These are phyloP conservation scores for Liasis olivaceus DNA, from an alignment of 2,797 vertebrate species.

Conservation along the genomic window DNA sequence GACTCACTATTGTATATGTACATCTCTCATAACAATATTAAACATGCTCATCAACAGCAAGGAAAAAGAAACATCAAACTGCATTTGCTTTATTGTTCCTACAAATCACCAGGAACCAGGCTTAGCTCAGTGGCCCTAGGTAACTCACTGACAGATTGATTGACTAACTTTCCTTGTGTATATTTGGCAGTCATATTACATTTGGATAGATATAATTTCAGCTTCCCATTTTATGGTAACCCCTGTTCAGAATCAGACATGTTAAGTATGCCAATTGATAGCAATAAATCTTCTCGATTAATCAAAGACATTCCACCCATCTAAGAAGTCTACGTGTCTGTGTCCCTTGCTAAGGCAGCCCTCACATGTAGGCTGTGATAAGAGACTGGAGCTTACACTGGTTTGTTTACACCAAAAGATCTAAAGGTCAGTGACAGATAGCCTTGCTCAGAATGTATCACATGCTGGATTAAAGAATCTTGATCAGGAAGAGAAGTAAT, in stretches of 20 bases:
- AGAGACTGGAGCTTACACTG: background rate
- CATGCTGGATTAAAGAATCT: background rate
- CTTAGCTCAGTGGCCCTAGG: background rate
- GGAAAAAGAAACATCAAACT: background rate
- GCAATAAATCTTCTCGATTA: background rate
- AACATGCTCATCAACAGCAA: slow-evolving; percentile 28
- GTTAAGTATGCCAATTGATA: background rate
- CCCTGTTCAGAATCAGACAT: background rate
- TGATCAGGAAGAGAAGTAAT: background rate
- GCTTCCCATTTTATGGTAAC: background rate
- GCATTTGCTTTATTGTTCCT: background rate
- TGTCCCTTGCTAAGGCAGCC: background rate
- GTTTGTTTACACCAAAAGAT: slow-evolving; percentile 4
- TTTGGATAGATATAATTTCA: background rate
- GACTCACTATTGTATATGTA: background rate
- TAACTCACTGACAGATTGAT: background rate
- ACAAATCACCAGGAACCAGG: background rate
- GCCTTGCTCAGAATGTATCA: slow-evolving; percentile 1
- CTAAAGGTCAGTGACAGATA: slow-evolving; percentile 18
- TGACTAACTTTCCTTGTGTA: background rate
- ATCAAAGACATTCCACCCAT: slow-evolving; percentile 8
- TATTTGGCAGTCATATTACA: background rate
- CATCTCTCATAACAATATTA: slow-evolving; percentile 15
- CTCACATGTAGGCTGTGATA: background rate
- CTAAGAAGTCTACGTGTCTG: background rate